These are phyloP conservation scores for Apaloderma vittatum DNA, from an alignment of 2,113 vertebrate species.

Conservation along the genomic window DNA sequence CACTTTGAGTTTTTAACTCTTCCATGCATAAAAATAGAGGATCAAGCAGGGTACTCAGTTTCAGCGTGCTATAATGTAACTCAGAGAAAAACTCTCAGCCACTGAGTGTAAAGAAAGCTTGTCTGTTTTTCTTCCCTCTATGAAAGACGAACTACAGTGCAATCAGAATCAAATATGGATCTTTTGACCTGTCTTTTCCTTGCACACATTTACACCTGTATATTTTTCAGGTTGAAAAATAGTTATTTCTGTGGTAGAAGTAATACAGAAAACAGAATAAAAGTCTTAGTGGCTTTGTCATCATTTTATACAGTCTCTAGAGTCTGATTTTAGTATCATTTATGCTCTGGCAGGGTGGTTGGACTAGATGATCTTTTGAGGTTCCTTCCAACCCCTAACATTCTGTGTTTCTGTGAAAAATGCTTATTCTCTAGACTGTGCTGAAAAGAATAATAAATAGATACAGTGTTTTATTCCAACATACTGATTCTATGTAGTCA, in stretches of 20 bases:
- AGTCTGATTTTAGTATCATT: not conserved
- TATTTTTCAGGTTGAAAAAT: not conserved
- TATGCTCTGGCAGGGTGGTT: no score
- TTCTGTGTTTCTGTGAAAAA: not conserved
- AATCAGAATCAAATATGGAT: not conserved
- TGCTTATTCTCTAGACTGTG: not conserved
- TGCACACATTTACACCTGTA: not conserved
- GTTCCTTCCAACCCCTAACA: no score
- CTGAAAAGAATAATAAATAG: not conserved
- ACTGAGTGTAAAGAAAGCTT: not conserved
- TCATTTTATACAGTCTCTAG: not conserved
- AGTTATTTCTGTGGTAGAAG: not conserved
- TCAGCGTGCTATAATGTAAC: not conserved
- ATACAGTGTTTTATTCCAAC: not conserved
- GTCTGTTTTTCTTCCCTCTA: not conserved
- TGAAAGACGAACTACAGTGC: not conserved
- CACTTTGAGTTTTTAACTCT: not conserved
- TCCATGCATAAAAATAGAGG: not conserved
- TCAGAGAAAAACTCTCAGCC: not conserved
- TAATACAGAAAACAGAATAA: not conserved
- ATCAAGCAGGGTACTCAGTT: not conserved
- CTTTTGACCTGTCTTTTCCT: not conserved
- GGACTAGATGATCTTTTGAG: no score
- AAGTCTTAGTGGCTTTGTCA: not conserved
- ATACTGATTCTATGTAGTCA: not conserved